Percentiles rank a stretch among this genome's conserved stretches.
These are phyloP conservation scores for Muscina levida DNA, from an alignment of 2,888 invertebrate genomes.

Conservation along the genomic window DNA sequence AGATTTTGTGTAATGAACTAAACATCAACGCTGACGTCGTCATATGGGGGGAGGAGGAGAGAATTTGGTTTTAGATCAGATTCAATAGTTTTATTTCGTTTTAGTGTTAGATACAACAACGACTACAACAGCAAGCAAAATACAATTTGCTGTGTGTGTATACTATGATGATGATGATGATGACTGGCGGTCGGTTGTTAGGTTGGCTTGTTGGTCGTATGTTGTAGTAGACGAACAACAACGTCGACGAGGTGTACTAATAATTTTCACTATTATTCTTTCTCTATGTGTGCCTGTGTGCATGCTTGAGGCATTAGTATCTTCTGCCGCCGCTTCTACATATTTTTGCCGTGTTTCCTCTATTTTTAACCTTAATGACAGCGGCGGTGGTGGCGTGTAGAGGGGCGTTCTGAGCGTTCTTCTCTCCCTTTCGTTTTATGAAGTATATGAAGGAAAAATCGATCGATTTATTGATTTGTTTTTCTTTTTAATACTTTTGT, in stretches of 20 bases:
- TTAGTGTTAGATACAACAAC: slow-evolving; percentile 57
- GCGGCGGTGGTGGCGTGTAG: background rate
- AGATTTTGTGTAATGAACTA: slow-evolving; percentile 42
- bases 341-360: slow-evolving; percentile 28
- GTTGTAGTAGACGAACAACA: background rate
- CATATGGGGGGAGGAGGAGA: slow-evolving; percentile 15
- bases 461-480: slow-evolving; percentile 63
- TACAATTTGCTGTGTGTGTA: slow-evolving; percentile 49
- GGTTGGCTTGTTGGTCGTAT: no score
- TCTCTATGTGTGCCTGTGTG: slow-evolving; percentile 21
- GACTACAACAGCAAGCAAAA: no score
- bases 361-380: slow-evolving; percentile 45
- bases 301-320: background rate
- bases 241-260: slow-evolving; percentile 33
- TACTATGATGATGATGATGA: slow-evolving; percentile 65
- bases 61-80: slow-evolving; percentile 49
- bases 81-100: slow-evolving; percentile 42
- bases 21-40: slow-evolving; percentile 58
- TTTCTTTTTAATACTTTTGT: background rate
- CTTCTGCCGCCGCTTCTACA: background rate
- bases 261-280: slow-evolving; percentile 53
- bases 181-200: no score
- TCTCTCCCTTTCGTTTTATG: slow-evolving; percentile 22
- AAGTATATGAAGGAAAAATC: slow-evolving; percentile 45
- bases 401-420: slow-evolving; percentile 56